phyloP scores from a whole-genome alignment of 2,797 vertebrate genomes.

The Geotrypetes seraphini region DNA sequence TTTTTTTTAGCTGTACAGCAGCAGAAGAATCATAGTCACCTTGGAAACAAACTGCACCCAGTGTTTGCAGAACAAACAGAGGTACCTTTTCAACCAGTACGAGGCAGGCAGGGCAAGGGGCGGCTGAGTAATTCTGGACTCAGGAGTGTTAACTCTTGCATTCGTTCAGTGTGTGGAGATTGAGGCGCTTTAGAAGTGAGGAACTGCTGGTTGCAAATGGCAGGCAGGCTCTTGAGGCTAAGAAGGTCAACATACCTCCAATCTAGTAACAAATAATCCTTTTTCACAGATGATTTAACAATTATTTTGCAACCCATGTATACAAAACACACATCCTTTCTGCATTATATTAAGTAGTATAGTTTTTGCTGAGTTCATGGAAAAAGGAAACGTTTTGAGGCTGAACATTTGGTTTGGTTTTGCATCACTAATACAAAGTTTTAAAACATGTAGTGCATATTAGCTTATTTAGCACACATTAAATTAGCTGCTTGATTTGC shows the following conservation, averaged over 20 bases:
- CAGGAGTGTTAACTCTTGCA: conserved; percentile 56
- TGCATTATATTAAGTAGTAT: too few relatives aligned
- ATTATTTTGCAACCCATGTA: conserved; percentile 36
- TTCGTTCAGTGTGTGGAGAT: conserved; percentile 42
- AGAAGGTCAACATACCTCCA: conserved; percentile 32
- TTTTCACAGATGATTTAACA: conserved; percentile 2
- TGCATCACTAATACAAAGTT: too few relatives aligned
- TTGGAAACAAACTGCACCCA: conserved; percentile 76
- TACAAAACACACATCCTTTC: conserved; percentile 12
- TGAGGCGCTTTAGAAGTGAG: conserved; percentile 31
- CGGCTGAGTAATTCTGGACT: conserved; percentile 56
- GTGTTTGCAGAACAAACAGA: conserved; percentile 93
- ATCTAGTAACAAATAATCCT: conserved; percentile 10
- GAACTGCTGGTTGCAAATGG: conserved; percentile 47
- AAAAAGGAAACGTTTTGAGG: too few relatives aligned
- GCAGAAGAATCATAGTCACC: conserved; percentile 59
- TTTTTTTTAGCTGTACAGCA: conserved; percentile 38
- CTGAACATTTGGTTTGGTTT: too few relatives aligned
- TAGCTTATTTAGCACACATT: too few relatives aligned
- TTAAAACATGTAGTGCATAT: too few relatives aligned
- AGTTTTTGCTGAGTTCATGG: too few relatives aligned
- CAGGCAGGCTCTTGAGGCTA: conserved; percentile 23
- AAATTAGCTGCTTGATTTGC: too few relatives aligned
- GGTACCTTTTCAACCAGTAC: conserved; percentile 74
- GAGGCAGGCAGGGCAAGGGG: conserved; percentile 64